Evolutionary conservation across 1,140 invertebrate genomes (phyloP).

Genomic region (Zaprionus tsacasi): DNA sequence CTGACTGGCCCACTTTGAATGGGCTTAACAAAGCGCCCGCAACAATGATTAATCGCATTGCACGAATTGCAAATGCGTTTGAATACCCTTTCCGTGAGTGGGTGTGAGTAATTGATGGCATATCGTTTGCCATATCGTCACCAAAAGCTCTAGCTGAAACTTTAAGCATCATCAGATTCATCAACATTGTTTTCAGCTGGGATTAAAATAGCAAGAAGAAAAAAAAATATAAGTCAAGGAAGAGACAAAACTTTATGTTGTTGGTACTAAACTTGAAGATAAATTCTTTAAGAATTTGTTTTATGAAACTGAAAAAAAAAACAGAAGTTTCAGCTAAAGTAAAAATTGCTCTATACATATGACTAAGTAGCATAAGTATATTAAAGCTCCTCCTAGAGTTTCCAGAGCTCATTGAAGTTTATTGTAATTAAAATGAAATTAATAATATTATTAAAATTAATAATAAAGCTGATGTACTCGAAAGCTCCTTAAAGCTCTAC

Average conservation of each 20-base stretch:
- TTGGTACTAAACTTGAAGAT: no score
- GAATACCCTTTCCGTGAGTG: constrained; percentile 55
- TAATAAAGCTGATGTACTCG: neutral
- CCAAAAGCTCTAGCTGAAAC: neutral
- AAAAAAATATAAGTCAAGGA: neutral
- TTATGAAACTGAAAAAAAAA: no score
- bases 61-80: constrained; percentile 45
- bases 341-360: no score
- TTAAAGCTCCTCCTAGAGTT: neutral
- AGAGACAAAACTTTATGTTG: neutral
- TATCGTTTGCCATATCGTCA: constrained; percentile 8
- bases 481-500: neutral
- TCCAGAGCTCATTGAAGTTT: neutral
- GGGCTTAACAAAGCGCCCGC: constrained; percentile 28
- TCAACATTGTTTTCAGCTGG: neutral
- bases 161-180: neutral
- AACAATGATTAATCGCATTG: constrained; percentile 76
- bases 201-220: neutral
- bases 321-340: no score
- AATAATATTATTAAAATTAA: no score
- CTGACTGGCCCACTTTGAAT: neutral
- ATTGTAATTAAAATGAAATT: no score
- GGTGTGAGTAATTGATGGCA: constrained; percentile 30
- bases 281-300: no score
- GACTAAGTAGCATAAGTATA: neutral